These are phyloP conservation scores for Pseudomugil tenellus DNA, from an alignment of 2,797 vertebrate genomes.

Conservation along the genomic window DNA sequence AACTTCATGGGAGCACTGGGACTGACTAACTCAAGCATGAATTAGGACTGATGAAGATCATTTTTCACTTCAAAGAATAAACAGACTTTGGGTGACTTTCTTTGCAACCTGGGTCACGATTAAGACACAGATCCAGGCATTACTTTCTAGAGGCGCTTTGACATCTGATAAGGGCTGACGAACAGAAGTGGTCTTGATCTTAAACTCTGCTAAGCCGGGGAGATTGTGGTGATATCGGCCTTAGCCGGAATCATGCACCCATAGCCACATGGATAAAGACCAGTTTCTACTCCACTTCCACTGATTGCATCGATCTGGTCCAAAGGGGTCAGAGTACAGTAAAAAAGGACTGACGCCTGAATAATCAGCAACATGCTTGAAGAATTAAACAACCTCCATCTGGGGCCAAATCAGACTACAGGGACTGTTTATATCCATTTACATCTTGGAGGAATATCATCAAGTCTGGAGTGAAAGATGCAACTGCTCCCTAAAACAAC, in stretches of 20 bases:
- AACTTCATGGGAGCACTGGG: slow-evolving; percentile 6
- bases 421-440: slow-evolving; percentile 11
- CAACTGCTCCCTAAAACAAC: slow-evolving; percentile 40
- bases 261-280: slow-evolving; percentile 76
- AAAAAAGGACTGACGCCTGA: slow-evolving; percentile 48
- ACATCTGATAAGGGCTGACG: slow-evolving; percentile 77
- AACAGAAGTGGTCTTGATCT: slow-evolving; percentile 75
- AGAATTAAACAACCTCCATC: slow-evolving; percentile 74
- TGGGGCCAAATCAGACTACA: slow-evolving; percentile 49
- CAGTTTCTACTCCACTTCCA: slow-evolving; percentile 77
- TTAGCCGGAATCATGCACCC: slow-evolving; percentile 58
- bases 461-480: slow-evolving; percentile 28
- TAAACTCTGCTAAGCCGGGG: slow-evolving; percentile 76
- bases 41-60: slow-evolving; percentile 8
- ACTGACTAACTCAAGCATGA: slow-evolving; percentile 18
- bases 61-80: slow-evolving; percentile 31
- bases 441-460: slow-evolving; percentile 44
- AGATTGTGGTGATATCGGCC: slow-evolving; percentile 77
- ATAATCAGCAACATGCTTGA: slow-evolving; percentile 69
- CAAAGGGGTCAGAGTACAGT: slow-evolving; percentile 60
- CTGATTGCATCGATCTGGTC: slow-evolving; percentile 76
- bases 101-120: slow-evolving; percentile 55
- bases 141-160: slow-evolving; percentile 65
- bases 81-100: slow-evolving; percentile 24
- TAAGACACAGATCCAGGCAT: slow-evolving; percentile 42